phyloP scores from a whole-genome alignment of 2,888 invertebrate genomes.

The Escarpia spicata region DNA sequence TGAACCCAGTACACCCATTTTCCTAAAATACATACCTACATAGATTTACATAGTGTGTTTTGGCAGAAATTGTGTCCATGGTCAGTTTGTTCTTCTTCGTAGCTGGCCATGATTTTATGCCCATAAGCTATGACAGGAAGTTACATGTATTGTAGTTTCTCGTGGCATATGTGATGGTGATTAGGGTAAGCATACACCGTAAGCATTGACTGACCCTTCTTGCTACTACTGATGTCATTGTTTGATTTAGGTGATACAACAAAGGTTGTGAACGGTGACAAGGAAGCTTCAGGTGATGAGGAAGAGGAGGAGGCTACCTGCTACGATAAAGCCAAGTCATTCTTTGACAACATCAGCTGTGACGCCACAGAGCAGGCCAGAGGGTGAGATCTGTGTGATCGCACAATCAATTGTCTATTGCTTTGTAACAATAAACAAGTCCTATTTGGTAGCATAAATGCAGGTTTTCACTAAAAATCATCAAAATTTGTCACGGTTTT shows the following conservation, averaged over 20 bases:
- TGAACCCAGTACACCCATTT: no score
- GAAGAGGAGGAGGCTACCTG: conserved; percentile 68
- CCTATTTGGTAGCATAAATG: no score
- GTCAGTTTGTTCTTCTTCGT: no score
- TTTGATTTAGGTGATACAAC: conserved; percentile 46
- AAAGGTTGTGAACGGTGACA: conserved; percentile 51
- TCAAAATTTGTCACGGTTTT: no score
- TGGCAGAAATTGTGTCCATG: no score
- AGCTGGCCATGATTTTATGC: no score
- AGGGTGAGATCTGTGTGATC: conserved; percentile 34
- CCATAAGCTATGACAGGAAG: no score
- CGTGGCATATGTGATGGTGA: background rate
- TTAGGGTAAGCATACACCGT: background rate
- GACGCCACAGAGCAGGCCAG: conserved; percentile 88
- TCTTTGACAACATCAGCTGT: conserved; percentile 99
- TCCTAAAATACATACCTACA: no score
- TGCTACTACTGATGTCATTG: background rate
- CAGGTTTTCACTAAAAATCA: no score
- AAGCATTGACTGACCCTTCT: background rate
- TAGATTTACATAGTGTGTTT: no score
- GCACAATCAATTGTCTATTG: background rate
- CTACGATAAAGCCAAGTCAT: conserved; percentile 96
- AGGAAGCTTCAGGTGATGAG: conserved; percentile 41
- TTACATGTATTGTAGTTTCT: background rate
- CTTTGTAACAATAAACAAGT: background rate